These are phyloP conservation scores for Pristis pectinata DNA, from an alignment of 2,797 vertebrate species.

Conservation along the genomic window DNA sequence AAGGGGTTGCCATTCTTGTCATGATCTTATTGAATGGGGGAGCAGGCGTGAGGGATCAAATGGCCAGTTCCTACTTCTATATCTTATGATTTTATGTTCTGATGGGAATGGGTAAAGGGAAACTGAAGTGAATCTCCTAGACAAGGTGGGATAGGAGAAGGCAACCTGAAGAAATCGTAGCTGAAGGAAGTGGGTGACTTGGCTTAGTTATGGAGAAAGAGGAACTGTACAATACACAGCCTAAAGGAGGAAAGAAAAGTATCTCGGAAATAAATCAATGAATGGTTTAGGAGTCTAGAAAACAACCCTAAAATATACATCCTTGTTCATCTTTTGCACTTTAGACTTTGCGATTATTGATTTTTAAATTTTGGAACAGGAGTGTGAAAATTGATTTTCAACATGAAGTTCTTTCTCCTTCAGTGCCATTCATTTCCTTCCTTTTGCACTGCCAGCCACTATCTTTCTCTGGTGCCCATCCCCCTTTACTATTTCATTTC, in stretches of 20 bases:
- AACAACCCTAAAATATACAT: neutral
- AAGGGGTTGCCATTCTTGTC: too few species aligned
- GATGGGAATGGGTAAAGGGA: neutral
- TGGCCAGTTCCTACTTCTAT: too few species aligned
- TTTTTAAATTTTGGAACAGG: neutral
- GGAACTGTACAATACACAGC: neutral
- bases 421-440: neutral
- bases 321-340: neutral
- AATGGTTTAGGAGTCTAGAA: neutral
- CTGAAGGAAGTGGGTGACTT: neutral
- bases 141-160: neutral
- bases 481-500: too few species aligned
- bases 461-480: neutral
- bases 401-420: neutral
- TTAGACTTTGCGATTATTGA: neutral
- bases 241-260: neutral
- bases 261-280: neutral
- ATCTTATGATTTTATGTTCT: neutral
- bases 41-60: too few species aligned
- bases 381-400: neutral
- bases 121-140: neutral
- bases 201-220: neutral
- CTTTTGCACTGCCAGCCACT: neutral
- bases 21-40: too few species aligned
- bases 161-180: neutral